Percentiles rank a stretch among this genome's conserved stretches.
Evolutionary conservation across 1,140 invertebrate genomes (phyloP).

Genomic region (Drosophila sturtevanti): DNA sequence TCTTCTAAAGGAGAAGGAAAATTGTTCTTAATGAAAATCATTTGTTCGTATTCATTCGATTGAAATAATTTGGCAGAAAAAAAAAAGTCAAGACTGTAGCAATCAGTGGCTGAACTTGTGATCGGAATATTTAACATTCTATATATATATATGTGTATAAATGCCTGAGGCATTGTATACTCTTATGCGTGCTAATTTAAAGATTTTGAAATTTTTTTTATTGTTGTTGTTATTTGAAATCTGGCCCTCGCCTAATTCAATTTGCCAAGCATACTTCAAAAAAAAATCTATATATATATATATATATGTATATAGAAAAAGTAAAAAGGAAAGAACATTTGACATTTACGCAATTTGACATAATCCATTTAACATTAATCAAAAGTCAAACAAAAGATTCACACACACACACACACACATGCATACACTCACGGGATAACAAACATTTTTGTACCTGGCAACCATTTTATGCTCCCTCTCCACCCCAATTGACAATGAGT

Average conservation of each 20-base stretch:
- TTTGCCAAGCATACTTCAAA: slow-evolving; percentile 29
- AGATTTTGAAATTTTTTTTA: background rate
- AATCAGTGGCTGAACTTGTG: slow-evolving; percentile 20
- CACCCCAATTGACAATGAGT: slow-evolving; percentile 1
- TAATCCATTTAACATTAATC: slow-evolving; percentile 52
- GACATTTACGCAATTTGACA: slow-evolving; percentile 58
- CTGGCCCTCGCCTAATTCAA: slow-evolving; percentile 29
- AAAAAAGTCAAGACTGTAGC: slow-evolving; percentile 3
- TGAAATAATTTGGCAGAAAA: slow-evolving; percentile 50
- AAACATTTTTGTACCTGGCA: slow-evolving; percentile 13
- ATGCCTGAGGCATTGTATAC: background rate
- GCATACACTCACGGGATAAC: background rate
- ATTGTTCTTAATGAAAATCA: slow-evolving; percentile 55
- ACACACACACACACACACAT: background rate
- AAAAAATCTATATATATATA: no score
- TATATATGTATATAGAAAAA: background rate
- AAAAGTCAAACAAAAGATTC: slow-evolving; percentile 5
- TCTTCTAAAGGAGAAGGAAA: background rate
- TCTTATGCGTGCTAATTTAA: slow-evolving; percentile 15
- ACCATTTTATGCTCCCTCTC: background rate
- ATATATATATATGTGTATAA: no score
- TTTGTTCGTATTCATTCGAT: slow-evolving; percentile 49
- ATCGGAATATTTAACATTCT: slow-evolving; percentile 9
- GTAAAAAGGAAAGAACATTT: background rate
- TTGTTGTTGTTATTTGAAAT: background rate